Percentiles rank a stretch among this genome's conserved stretches.
Conservation (phyloP, 2,888 invertebrate genomes). For the Cetonia aurata region DNA sequence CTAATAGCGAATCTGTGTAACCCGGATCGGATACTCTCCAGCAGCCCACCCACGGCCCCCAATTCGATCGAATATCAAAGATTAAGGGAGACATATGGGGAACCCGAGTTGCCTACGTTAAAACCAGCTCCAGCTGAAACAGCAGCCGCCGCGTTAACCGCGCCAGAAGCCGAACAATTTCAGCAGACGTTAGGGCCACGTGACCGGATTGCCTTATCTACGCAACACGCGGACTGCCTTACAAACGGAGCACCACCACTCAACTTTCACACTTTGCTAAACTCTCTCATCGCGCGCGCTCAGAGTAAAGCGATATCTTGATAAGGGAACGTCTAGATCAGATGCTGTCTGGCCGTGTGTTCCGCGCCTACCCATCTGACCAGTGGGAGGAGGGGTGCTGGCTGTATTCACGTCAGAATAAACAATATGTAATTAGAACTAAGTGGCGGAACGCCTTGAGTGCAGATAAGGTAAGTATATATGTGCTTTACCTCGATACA, state of each 20-base stretch:
- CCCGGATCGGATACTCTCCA: background rate
- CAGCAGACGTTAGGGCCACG: slow-evolving; percentile 41
- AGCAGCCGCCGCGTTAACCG: no score
- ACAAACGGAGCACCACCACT: slow-evolving; percentile 8
- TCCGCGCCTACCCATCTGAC: background rate
- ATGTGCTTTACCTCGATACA: no score
- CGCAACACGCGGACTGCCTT: slow-evolving; percentile 9
- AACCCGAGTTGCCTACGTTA: background rate
- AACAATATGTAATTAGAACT: slow-evolving; percentile 11
- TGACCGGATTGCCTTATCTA: slow-evolving; percentile 36
- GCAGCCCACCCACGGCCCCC: background rate
- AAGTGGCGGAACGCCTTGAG: background rate
- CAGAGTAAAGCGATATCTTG: slow-evolving; percentile 29
- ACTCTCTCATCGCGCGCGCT: background rate
- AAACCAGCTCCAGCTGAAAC: background rate
- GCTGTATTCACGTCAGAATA: background rate
- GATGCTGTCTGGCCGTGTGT: background rate
- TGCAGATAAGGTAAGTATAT: no score
- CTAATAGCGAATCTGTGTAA: background rate
- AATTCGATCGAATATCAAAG: slow-evolving; percentile 23
- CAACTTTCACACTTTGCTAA: slow-evolving; percentile 11
- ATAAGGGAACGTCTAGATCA: slow-evolving; percentile 13
- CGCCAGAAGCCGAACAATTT: background rate
- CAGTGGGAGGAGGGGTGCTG: no score
- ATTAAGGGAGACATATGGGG: slow-evolving; percentile 30